A percentile compares a stretch with the other conserved stretches of the same genome.
These are phyloP conservation scores for Eidolon dupreanum DNA, from an alignment of 2,797 vertebrate species.

Conservation along the genomic window DNA sequence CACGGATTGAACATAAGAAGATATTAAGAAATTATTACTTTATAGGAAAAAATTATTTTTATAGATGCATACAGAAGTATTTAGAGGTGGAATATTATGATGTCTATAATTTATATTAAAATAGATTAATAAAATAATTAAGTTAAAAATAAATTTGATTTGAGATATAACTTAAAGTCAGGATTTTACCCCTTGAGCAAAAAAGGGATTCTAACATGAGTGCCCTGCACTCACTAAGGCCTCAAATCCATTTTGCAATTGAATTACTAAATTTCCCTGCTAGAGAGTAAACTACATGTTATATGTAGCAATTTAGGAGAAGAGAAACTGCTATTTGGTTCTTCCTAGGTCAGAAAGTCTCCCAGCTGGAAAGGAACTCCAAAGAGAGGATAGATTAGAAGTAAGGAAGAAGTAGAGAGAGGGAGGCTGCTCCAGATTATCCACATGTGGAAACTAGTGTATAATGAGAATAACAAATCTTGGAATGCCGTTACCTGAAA, in stretches of 20 bases:
- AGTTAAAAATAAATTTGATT: background rate
- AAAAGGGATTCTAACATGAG: background rate
- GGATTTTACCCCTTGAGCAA: background rate
- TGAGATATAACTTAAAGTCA: background rate
- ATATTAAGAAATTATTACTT: conserved; percentile 41
- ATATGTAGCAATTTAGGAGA: background rate
- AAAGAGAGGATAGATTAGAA: background rate
- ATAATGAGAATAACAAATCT: background rate
- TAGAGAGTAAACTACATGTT: background rate
- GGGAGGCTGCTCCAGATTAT: background rate
- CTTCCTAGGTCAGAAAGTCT: background rate
- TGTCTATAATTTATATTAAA: background rate
- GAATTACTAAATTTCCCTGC: background rate
- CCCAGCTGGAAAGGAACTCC: background rate
- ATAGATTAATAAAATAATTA: background rate
- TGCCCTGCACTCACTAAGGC: background rate
- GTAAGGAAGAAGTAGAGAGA: background rate
- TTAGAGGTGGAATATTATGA: background rate
- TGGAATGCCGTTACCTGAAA: conserved; percentile 88
- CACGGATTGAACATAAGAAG: background rate
- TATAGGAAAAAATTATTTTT: conserved; percentile 17
- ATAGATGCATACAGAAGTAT: background rate
- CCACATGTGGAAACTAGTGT: accelerated
- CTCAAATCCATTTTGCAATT: background rate
- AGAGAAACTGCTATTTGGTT: background rate